phyloP scores from a whole-genome alignment of 1,140 invertebrate genomes.

The Anastatus disparis region DNA sequence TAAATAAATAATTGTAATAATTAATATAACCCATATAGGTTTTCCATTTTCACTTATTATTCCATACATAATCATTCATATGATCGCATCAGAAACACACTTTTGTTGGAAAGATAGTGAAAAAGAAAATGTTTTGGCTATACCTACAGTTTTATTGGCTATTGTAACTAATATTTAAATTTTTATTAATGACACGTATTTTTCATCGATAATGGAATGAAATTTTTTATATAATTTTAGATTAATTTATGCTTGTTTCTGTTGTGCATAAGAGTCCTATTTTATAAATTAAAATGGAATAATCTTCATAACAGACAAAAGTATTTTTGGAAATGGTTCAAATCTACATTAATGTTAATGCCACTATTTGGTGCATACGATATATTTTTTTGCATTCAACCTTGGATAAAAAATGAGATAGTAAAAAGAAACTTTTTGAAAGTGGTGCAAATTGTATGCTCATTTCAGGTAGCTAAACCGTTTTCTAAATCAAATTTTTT shows the following conservation, averaged over 20 bases:
- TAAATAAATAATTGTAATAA: no score
- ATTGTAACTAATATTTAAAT: no score
- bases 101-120: slow-evolving; percentile 21
- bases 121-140: not conserved
- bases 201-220: no score
- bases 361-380: slow-evolving; percentile 14
- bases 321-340: slow-evolving; percentile 11
- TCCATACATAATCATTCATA: not conserved
- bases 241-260: slow-evolving; percentile 5
- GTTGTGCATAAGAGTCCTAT: not conserved
- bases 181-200: no score
- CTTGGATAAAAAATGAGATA: not conserved
- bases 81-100: not conserved
- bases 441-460: not conserved
- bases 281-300: not conserved
- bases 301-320: not conserved
- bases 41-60: not conserved
- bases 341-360: slow-evolving; percentile 5
- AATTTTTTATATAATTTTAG: no score
- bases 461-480: not conserved
- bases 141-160: slow-evolving; percentile 3
- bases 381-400: slow-evolving; percentile 7
- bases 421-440: not conserved
- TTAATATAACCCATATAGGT: no score
- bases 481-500: no score